Base-by-base conservation (phyloP, 2,888 invertebrate genomes). In the Drosophila planitibia region DNA sequence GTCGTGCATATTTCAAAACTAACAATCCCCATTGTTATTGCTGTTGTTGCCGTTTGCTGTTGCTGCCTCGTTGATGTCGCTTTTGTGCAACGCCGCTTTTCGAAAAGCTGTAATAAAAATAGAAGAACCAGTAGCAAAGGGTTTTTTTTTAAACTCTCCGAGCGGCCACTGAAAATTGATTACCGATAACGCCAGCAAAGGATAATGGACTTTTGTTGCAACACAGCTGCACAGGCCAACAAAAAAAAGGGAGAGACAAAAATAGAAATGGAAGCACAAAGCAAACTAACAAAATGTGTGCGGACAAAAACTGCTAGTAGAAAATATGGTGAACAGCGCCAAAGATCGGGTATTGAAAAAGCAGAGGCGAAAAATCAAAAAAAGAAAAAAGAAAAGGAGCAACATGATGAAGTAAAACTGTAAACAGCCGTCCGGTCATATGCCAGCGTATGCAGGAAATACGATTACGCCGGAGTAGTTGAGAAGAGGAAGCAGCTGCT, bases 1-100 rank as follows among this genome's bases (percentile, higher is more conserved):
- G 49, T 79, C 89, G 73, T 85, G 88, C 90, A 88, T 90, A 85
- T 90, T 88, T 85, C 85, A 85, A 76, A 85, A 88, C 85, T 90
- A 85, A 85, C 90, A 90, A 88, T 63, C 67, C 44, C 53, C 57
- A 51, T 53, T 68, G 65, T 65, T 75, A 70, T 65, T 76, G 72
- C 59, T 72, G 70, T 66, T 58, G 77, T 41, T 65, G 60, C 32
- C 64, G 58, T 59, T 77, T 70, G 81, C 49, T 64, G 57, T 59
- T 71, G 70, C 62, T 77, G 80, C 39, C 51, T 73, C 72, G 81
- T 41, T 66, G 70, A 58, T 47, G 66, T 58, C 37, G 74, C 83
- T 80, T 75, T 80, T 88, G 73, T 81, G 81, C 47, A 28, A 47
- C 58, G 47, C 53, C 81, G 53, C 64, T 65, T 65, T 59, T 63